Conservation (phyloP, 92 coral and sea anemone species). For the Umimayanthus kanabou region DNA sequence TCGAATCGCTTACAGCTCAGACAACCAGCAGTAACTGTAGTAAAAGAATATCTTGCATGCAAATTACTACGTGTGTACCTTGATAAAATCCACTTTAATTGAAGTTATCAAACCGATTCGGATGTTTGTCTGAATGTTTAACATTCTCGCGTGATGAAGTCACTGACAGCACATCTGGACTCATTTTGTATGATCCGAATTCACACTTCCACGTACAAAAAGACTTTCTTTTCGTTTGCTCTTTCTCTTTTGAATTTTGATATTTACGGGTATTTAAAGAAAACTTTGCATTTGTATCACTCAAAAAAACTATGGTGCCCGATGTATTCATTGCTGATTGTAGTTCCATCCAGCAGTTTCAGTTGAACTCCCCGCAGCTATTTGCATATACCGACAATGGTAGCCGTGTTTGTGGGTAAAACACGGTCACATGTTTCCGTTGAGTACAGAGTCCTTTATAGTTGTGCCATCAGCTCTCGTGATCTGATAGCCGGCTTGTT, state of each 20-base stretch:
- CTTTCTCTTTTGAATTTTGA: too few species aligned
- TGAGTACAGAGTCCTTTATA: neutral
- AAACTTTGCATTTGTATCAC: neutral
- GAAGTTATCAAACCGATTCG: neutral
- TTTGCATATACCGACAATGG: neutral
- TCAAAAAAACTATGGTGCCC: neutral
- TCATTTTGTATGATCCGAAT: neutral
- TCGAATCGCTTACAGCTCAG: too few species aligned
- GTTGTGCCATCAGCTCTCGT: neutral
- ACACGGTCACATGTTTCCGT: neutral
- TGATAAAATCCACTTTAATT: neutral
- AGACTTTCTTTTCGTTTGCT: neutral
- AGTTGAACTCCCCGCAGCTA: neutral
- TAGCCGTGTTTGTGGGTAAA: too few species aligned
- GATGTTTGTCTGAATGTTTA: too few species aligned
- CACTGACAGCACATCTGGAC: neutral
- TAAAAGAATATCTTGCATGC: too few species aligned
- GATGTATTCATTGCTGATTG: neutral
- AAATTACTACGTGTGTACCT: too few species aligned
- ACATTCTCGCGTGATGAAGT: neutral
- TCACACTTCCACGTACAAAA: neutral
- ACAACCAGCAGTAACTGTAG: too few species aligned
- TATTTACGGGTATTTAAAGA: too few species aligned
- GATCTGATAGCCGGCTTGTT: neutral
- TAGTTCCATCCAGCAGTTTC: neutral